Conservation (phyloP, 2,888 invertebrate species). For the Cosmorhoe ocellata region DNA sequence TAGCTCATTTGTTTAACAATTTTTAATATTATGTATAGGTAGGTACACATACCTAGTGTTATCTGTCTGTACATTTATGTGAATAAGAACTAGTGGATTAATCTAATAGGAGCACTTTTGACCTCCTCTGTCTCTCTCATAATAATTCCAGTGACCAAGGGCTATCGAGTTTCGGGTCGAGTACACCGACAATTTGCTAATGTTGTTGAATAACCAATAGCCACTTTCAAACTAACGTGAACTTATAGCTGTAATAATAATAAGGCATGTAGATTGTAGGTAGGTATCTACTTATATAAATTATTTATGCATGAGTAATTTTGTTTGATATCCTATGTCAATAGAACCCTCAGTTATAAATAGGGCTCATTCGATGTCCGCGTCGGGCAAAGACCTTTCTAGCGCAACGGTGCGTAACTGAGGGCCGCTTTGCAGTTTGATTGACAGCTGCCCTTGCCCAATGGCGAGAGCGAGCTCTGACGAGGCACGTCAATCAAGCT, state of each 20-base stretch:
- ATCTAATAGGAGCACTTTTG: no score
- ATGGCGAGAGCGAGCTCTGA: constrained; percentile 89
- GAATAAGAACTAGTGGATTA: no score
- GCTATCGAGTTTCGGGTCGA: constrained; percentile 74
- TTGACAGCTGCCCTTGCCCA: constrained; percentile 91
- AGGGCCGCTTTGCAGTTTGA: constrained; percentile 82
- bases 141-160: constrained; percentile 66
- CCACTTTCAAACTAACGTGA: constrained; percentile 12
- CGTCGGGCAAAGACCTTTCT: constrained; percentile 43
- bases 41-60: no score
- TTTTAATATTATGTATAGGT: no score
- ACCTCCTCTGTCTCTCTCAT: constrained; percentile 41
- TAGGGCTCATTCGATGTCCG: constrained; percentile 32
- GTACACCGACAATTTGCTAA: constrained; percentile 63
- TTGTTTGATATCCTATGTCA: constrained; percentile 20
- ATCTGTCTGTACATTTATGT: no score
- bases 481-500: constrained; percentile 89
- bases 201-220: constrained; percentile 38
- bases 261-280: neutral
- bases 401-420: constrained; percentile 62
- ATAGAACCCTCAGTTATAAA: constrained; percentile 26
- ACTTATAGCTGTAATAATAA: neutral
- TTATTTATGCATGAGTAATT: constrained; percentile 13
- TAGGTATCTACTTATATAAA: neutral
- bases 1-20: no score